A percentile compares a stretch with the other conserved stretches of the same genome.
Conservation (phyloP, 2,888 invertebrate genomes). For the Caenorhabditis angaria region DNA sequence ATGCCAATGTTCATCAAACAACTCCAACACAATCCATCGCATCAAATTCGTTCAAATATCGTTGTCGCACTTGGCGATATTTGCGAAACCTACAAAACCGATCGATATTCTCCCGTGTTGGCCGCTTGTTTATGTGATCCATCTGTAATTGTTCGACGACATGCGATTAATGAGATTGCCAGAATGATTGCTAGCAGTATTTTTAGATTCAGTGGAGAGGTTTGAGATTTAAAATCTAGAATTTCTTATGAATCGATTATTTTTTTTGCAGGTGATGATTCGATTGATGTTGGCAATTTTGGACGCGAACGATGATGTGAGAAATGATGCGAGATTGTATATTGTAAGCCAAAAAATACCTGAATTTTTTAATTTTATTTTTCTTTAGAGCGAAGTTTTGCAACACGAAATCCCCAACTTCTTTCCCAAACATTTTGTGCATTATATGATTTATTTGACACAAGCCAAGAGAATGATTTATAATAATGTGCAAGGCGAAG, state of each 20-base stretch:
- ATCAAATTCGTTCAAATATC: slow-evolving; percentile 37
- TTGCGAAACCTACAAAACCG: slow-evolving; percentile 31
- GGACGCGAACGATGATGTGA: slow-evolving; percentile 36
- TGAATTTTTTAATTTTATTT: not conserved
- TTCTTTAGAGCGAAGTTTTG: slow-evolving; percentile 32
- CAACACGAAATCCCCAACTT: slow-evolving; percentile 28
- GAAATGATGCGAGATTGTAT: slow-evolving; percentile 34
- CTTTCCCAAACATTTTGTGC: slow-evolving; percentile 29
- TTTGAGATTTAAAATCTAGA: not conserved
- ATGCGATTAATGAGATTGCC: slow-evolving; percentile 39
- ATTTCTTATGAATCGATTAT: not conserved
- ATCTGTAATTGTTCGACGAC: slow-evolving; percentile 35
- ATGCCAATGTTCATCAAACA: slow-evolving; percentile 24
- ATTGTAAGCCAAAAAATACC: slow-evolving; percentile 16
- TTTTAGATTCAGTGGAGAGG: slow-evolving; percentile 39
- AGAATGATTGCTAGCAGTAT: slow-evolving; percentile 29
- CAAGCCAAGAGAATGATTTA: slow-evolving; percentile 27
- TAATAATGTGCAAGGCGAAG: slow-evolving; percentile 10
- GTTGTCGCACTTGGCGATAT: slow-evolving; percentile 32
- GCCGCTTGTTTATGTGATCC: slow-evolving; percentile 37
- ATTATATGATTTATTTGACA: slow-evolving; percentile 41
- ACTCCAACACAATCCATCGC: slow-evolving; percentile 27
- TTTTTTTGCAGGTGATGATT: slow-evolving; percentile 28
- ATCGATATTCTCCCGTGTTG: slow-evolving; percentile 28
- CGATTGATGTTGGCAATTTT: slow-evolving; percentile 38